Evolutionary conservation across 2,888 invertebrate species (phyloP), one percentile per base, ranked within the genome.

Genomic region (Lomographa bimaculata): DNA sequence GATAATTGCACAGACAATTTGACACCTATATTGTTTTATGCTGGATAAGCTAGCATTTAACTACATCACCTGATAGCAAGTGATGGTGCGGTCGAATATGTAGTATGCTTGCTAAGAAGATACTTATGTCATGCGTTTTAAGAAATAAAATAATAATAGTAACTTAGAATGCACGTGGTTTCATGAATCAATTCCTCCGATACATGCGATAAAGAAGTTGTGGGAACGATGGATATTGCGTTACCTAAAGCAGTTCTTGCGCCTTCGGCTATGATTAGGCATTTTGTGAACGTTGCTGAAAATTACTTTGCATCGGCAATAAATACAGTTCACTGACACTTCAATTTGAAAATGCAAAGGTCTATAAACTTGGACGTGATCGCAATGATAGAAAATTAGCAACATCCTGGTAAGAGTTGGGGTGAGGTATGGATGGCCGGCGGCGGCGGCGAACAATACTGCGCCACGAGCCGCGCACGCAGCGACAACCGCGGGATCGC

Each of bases 381-480:
- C 74, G 71, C 81, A 85, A 83, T 83, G 84, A 86, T 86, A 84
- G 83, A 86, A 87, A 89, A 89, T 89, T 86, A 87, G 89, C 80
- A 74, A 82, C 74, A 80, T 86, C 82, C 82, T 77, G 79, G 79
- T 78, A 74, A 76, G 75, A 80, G 81, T 84, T 73, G 65, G 77
- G 83, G 81, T 85, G 79, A 86, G 70, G 78, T 75, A 89, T 82
- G 72, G 78, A 69, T 64, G 58, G 85, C 82, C 79, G 65, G 73
- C 71, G 85, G 83, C 81, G 64, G 62, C 67, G 57, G 54, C 62
- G 73, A 72, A 80, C 83, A 76, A 80, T 80, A 71, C 74, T 63
- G 61, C 64, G 51, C 64, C 69, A 62, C 61, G 70, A 68, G 71
- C 67, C 59, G 63, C 64, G 58, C 70, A 64, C 71, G 67, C 67